These are phyloP conservation scores for Mobula hypostoma DNA, from an alignment of 2,113 vertebrate genomes.

Conservation along the genomic window DNA sequence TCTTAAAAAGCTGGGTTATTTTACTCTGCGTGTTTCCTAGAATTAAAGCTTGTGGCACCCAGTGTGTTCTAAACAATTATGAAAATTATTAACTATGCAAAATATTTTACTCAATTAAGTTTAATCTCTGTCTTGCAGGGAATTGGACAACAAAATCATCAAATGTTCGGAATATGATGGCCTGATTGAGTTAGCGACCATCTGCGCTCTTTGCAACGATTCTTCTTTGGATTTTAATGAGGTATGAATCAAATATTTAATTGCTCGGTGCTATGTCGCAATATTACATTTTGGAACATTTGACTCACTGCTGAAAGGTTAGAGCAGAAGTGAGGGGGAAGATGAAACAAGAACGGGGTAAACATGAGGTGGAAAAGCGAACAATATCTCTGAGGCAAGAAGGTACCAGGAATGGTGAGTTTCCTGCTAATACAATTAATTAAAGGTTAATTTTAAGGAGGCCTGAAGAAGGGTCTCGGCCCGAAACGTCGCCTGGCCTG, in stretches of 20 bases:
- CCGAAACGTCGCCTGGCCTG: too few species aligned
- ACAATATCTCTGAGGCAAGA: neutral
- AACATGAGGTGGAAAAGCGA: neutral
- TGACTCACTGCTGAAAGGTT: neutral
- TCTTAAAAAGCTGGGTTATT: too few species aligned
- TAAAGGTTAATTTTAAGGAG: neutral
- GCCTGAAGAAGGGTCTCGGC: too few species aligned
- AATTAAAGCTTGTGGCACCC: neutral
- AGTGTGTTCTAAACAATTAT: too few species aligned
- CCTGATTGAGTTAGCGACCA: conserved; percentile 88
- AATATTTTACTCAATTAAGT: neutral
- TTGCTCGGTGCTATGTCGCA: neutral
- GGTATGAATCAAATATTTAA: conserved; percentile 53
- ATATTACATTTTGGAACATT: neutral
- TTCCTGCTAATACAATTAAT: neutral
- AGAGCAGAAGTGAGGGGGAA: neutral
- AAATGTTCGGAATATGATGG: conserved; percentile 76
- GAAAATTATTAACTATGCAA: neutral
- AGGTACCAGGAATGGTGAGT: too few species aligned
- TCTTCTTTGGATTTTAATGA: conserved; percentile 97
- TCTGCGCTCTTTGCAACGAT: conserved; percentile 95
- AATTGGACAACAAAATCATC: conserved; percentile 67
- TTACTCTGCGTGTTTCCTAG: neutral
- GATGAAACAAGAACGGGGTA: too few species aligned
- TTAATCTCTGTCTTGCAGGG: conserved; percentile 22